A percentile compares a stretch with the other conserved stretches of the same genome.
Conservation (phyloP, 2,888 invertebrate genomes). For the Masnerella sp. region DNA sequence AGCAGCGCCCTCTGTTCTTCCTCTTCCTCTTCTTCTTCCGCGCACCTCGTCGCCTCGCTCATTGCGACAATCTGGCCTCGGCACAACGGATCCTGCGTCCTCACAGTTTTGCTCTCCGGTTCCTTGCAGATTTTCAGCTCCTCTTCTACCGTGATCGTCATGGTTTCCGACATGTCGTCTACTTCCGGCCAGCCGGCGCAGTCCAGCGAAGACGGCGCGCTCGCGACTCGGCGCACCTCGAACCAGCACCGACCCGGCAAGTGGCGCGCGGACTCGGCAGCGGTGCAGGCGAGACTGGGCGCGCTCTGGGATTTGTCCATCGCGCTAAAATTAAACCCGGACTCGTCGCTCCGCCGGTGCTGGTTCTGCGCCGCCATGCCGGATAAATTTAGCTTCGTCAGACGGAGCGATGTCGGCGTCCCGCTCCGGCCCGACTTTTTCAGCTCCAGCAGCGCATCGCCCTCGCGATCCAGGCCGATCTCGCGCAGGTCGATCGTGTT, state of each 20-base stretch:
- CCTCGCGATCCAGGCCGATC: constrained; percentile 72
- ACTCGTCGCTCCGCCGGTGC: constrained; percentile 65
- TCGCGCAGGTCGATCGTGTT: constrained; percentile 75
- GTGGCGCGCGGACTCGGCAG: constrained; percentile 66
- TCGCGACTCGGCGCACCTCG: constrained; percentile 78
- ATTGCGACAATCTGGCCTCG: constrained; percentile 50
- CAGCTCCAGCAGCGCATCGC: constrained; percentile 70
- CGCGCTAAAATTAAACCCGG: constrained; percentile 77
- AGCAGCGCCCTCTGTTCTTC: constrained; percentile 38
- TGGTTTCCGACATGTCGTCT: constrained; percentile 62
- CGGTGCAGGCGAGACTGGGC: constrained; percentile 75
- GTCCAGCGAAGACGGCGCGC: constrained; percentile 84
- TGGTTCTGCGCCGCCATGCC: constrained; percentile 64
- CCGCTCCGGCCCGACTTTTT: constrained; percentile 68
- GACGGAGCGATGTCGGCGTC: constrained; percentile 68
- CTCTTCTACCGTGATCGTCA: constrained; percentile 56
- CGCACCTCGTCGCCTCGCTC: constrained; percentile 44
- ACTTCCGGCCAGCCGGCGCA: constrained; percentile 74
- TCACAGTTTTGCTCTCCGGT: constrained; percentile 61
- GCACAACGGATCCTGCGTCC: constrained; percentile 67
- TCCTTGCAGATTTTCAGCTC: constrained; percentile 37
- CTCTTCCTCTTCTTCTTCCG: constrained; percentile 61
- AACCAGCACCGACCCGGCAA: constrained; percentile 66
- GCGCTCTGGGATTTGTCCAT: constrained; percentile 76
- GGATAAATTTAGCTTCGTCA: constrained; percentile 74